These are phyloP conservation scores for Sycophila texana DNA, from an alignment of 2,888 invertebrate genomes.

Conservation along the genomic window DNA sequence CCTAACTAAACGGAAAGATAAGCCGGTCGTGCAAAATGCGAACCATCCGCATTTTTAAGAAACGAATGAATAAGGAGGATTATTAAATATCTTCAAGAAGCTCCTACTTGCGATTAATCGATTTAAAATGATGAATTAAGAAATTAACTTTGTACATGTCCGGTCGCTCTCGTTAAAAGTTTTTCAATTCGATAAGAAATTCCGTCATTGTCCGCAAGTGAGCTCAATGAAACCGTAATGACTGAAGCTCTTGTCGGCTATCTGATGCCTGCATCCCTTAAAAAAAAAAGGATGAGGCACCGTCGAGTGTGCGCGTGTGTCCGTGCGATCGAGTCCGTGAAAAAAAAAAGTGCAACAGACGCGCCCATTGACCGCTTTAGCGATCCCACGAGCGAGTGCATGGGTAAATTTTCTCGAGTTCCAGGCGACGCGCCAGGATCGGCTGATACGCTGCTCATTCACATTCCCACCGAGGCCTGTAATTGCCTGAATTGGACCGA, in stretches of 20 bases:
- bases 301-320: not conserved
- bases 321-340: not conserved
- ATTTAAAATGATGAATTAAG: not conserved
- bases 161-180: too few species aligned
- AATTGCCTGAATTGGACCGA: conserved; percentile 71
- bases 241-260: not conserved
- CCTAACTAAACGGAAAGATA: too few species aligned
- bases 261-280: not conserved
- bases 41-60: too few species aligned
- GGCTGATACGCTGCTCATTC: conserved; percentile 48
- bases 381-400: not conserved
- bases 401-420: conserved; percentile 33
- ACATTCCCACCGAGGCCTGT: conserved; percentile 54
- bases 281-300: not conserved
- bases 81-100: not conserved
- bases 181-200: too few species aligned
- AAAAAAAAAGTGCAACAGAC: not conserved
- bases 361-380: not conserved
- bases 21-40: too few species aligned
- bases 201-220: not conserved
- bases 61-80: not conserved
- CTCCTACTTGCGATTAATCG: not conserved
- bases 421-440: not conserved
- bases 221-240: not conserved
- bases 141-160: too few species aligned